Base-by-base conservation (phyloP, 1,140 invertebrate genomes). In the Bombyx mandarina region DNA sequence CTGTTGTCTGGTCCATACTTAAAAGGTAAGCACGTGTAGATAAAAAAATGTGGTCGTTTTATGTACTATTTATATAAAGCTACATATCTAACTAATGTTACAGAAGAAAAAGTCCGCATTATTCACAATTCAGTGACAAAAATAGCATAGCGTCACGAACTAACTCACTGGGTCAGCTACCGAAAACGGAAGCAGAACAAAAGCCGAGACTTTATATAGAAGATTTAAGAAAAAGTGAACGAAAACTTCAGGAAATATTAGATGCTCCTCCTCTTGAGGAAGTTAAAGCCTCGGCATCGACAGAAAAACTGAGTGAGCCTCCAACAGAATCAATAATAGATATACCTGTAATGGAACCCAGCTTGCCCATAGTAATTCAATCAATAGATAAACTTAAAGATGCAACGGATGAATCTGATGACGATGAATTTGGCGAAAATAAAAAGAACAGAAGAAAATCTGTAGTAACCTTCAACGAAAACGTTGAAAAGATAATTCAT, bases 401-500 rank as follows among this genome's bases (percentile, higher is more conserved):
- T 51, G 72, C 68, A 18, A 65, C 50, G 42, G 79, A 74, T 48
- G 71, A 75, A 12, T 75, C 73, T 4, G 79, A 82, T 48, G 74
- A 77, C 51, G 82, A 86, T 58, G 83, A 83, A 69, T 87, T 78
- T 61, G 84, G 84, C 3, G 84, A 87, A 69, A 66, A 47, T 8
- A 69, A 63, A 47, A 67, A 60, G 58, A 49, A 63, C 5, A 66
- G 70, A 62, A 73, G 76, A 57, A 86, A 86, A 65, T 86, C 83
- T n/a, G 79, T 86, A 3, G 83, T 86, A 1, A 86, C 83, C 3
- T 86, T 86, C 56, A 86, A 86, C 61, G 83, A 86, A 65, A 86
- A 86, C 54, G 83, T 85, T 12, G 80, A 85, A 71, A 86, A 86
- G 54, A 86, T 86, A n/a, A 85, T 86, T 58, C 82, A 85, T 53